Conservation (phyloP, 2,888 invertebrate genomes). For the Drosophila engyochracea region DNA sequence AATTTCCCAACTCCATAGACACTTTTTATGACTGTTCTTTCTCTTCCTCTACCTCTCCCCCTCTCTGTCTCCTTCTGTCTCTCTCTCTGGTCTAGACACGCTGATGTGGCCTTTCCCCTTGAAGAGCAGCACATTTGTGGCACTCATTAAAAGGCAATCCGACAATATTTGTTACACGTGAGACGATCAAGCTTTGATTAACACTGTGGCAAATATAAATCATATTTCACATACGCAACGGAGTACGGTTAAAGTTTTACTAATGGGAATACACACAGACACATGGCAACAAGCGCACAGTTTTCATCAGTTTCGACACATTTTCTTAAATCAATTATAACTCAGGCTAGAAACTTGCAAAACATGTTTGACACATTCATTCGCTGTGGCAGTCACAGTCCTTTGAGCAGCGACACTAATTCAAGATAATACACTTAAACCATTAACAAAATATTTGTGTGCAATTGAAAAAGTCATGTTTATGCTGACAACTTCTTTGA, state of each 20-base stretch:
- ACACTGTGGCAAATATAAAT: conserved; percentile 31
- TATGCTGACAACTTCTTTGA: neutral
- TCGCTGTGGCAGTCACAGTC: neutral
- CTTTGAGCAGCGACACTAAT: neutral
- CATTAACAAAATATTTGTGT: neutral
- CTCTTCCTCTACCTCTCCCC: neutral
- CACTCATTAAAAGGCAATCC: conserved; percentile 70
- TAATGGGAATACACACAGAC: neutral
- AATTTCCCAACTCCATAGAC: conserved; percentile 46
- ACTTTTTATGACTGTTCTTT: conserved; percentile 35
- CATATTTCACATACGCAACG: conserved; percentile 62
- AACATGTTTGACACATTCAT: neutral
- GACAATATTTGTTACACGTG: conserved; percentile 45
- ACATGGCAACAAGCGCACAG: neutral
- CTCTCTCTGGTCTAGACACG: conserved; percentile 14
- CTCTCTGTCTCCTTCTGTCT: rapidly evolving
- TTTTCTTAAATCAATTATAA: conserved; percentile 1
- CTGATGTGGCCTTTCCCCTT: neutral
- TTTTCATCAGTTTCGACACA: neutral
- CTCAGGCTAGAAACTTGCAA: neutral
- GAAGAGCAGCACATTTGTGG: conserved; percentile 4
- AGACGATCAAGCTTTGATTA: neutral
- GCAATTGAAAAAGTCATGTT: neutral
- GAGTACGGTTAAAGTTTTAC: conserved; percentile 24
- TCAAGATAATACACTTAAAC: neutral